phyloP scores from a whole-genome alignment of 2,113 vertebrate species.

The Centropus bengalensis region DNA sequence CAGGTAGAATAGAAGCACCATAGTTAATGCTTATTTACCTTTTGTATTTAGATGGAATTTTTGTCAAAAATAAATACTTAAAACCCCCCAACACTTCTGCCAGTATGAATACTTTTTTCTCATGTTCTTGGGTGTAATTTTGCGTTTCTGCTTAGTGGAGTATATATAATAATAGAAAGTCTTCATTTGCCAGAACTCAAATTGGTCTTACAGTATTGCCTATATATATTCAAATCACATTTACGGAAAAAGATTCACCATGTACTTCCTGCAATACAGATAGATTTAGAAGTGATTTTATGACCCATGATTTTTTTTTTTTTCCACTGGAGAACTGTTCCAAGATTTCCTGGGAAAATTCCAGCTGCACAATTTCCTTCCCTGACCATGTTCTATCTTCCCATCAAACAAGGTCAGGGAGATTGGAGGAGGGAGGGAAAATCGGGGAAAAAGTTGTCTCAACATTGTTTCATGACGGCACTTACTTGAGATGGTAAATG shows the following conservation, averaged over 20 bases:
- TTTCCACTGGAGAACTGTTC: neutral
- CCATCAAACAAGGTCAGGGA: neutral
- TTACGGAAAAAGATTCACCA: neutral
- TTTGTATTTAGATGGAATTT: neutral
- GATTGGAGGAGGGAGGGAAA: neutral
- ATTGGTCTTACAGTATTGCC: neutral
- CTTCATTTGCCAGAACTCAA: neutral
- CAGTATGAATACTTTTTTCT: neutral
- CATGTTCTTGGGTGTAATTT: neutral
- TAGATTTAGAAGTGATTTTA: neutral
- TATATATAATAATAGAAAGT: neutral
- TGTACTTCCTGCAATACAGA: neutral
- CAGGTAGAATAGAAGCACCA: neutral
- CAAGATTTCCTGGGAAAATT: neutral
- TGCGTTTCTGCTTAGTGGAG: neutral
- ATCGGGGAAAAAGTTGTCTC: neutral
- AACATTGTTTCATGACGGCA: neutral
- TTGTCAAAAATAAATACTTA: neutral
- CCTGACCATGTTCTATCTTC: neutral
- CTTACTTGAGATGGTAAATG: neutral
- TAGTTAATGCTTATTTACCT: neutral
- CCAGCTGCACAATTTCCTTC: constrained; percentile 4
- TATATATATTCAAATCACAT: neutral
- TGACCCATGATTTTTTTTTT: neutral
- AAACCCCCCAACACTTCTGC: neutral